Percentiles rank a stretch among this genome's conserved stretches.
Conservation (phyloP, 2,113 vertebrate genomes). For the Brachyhypopomus occidentalis region DNA sequence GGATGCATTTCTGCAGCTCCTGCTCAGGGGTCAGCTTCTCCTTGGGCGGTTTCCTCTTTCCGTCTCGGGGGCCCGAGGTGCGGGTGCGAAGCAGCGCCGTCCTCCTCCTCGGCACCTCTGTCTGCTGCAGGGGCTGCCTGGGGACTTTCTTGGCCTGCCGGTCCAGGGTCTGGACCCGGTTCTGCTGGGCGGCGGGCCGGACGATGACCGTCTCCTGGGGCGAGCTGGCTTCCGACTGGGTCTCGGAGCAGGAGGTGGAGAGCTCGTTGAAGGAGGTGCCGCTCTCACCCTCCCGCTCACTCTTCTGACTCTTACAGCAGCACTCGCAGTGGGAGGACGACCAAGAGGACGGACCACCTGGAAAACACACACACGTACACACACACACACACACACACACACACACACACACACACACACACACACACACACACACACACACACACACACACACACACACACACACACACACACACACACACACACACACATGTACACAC, state of each 20-base stretch:
- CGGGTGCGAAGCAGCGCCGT: slow-evolving; percentile 93
- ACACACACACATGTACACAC: neutral
- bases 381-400: slow-evolving; percentile 27
- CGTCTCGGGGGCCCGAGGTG: slow-evolving; percentile 86
- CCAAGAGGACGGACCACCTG: slow-evolving; percentile 88
- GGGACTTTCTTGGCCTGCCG: slow-evolving; percentile 87
- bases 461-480: no score
- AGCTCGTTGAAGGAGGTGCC: slow-evolving; percentile 97
- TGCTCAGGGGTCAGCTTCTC: slow-evolving; percentile 96
- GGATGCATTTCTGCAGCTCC: slow-evolving; percentile 96
- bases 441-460: neutral
- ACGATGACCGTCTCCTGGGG: slow-evolving; percentile 95
- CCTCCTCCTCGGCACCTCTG: slow-evolving; percentile 85
- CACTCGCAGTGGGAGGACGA: slow-evolving; percentile 92
- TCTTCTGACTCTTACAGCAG: slow-evolving; percentile 95
- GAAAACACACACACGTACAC: slow-evolving; percentile 32
- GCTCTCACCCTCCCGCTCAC: slow-evolving; percentile 92
- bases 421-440: slow-evolving; percentile 1
- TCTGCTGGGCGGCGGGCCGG: slow-evolving; percentile 84
- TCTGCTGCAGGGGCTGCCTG: slow-evolving; percentile 83
- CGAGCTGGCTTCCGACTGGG: slow-evolving; percentile 95
- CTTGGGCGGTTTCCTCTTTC: slow-evolving; percentile 89
- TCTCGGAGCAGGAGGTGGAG: slow-evolving; percentile 96
- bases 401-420: no score
- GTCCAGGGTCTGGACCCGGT: slow-evolving; percentile 94